phyloP scores from a whole-genome alignment of 2,888 invertebrate species.

The Cryptus armator region DNA sequence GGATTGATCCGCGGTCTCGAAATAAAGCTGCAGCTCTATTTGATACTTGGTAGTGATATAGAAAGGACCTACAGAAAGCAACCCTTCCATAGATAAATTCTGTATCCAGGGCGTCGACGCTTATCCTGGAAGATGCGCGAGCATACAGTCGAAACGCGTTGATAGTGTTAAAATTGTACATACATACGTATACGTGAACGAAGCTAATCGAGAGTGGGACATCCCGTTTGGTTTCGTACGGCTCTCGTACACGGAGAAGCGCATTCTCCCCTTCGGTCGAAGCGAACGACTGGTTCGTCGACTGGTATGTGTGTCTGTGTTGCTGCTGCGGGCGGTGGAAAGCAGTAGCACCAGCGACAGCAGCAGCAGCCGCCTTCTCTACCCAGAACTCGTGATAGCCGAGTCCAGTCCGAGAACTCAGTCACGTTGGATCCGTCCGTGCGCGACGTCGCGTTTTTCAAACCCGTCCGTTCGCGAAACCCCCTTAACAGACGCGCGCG shows the following conservation, averaged over 20 bases:
- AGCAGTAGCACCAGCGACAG: slow-evolving; percentile 5
- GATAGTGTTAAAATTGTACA: not conserved
- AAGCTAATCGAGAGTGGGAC: slow-evolving; percentile 38
- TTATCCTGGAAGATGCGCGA: slow-evolving; percentile 37
- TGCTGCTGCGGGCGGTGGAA: slow-evolving; percentile 23
- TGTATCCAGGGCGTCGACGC: slow-evolving; percentile 36
- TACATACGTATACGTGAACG: not conserved
- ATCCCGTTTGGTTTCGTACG: not conserved
- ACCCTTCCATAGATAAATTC: not conserved
- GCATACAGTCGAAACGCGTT: not conserved
- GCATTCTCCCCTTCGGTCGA: slow-evolving; percentile 33
- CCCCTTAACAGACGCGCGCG: too few relatives aligned
- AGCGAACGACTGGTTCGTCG: slow-evolving; percentile 6
- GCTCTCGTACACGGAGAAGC: not conserved
- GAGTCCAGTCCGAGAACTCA: slow-evolving; percentile 54
- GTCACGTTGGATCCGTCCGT: slow-evolving; percentile 66
- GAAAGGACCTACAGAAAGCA: not conserved
- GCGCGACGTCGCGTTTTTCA: slow-evolving; percentile 54
- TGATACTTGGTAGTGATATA: too few relatives aligned
- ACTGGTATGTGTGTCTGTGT: not conserved
- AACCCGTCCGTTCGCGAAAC: not conserved
- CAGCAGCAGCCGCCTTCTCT: slow-evolving; percentile 13
- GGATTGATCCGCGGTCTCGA: too few relatives aligned
- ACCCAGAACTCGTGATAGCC: slow-evolving; percentile 44
- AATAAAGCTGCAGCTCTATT: too few relatives aligned